These are phyloP conservation scores for Catocala nupta DNA, from an alignment of 2,888 invertebrate genomes.

Conservation along the genomic window DNA sequence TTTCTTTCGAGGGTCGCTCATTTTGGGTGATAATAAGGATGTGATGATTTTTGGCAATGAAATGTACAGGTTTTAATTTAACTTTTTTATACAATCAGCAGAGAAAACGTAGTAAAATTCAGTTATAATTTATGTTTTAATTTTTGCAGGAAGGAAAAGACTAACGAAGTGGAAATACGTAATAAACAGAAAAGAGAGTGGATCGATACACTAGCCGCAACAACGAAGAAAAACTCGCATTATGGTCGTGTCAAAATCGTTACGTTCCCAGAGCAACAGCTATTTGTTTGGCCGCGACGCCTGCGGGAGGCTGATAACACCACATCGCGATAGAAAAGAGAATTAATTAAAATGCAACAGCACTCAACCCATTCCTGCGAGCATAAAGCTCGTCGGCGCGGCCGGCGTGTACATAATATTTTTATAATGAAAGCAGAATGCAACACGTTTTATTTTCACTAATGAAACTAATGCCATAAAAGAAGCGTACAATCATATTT, in stretches of 20 bases:
- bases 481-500: constrained; percentile 34
- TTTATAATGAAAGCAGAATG: constrained; percentile 63
- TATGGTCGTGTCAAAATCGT: constrained; percentile 76
- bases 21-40: constrained; percentile 50
- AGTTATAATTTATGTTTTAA: constrained; percentile 22
- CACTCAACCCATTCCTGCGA: constrained; percentile 80
- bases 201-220: constrained; percentile 47
- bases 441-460: constrained; percentile 54
- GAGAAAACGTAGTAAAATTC: constrained; percentile 17
- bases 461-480: constrained; percentile 50
- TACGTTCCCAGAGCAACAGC: constrained; percentile 71
- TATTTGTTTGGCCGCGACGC: constrained; percentile 82
- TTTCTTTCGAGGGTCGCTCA: constrained; percentile 55
- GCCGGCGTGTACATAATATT: constrained; percentile 60
- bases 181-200: constrained; percentile 41
- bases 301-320: constrained; percentile 81
- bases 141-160: constrained; percentile 18
- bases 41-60: constrained; percentile 47
- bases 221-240: constrained; percentile 66
- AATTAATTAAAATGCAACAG: constrained; percentile 87
- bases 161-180: constrained; percentile 30
- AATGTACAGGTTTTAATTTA: constrained; percentile 49
- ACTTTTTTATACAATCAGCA: constrained; percentile 43
- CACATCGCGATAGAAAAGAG: constrained; percentile 85
- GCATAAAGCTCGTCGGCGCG: constrained; percentile 67